phyloP scores from a whole-genome alignment of 64 coral and sea anemone genomes.

The Montipora efflorescens region DNA sequence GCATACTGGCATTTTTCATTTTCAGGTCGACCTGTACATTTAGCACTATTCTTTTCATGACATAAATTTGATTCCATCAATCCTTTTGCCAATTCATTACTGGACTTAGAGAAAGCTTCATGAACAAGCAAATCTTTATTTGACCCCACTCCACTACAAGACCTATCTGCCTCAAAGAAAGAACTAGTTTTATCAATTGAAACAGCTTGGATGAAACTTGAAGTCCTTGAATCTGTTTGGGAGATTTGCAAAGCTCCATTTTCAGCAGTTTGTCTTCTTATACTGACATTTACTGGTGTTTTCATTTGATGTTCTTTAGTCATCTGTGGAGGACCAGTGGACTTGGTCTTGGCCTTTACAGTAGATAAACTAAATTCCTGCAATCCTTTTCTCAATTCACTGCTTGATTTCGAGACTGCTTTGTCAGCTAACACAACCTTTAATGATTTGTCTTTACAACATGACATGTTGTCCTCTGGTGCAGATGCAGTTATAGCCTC shows the following conservation, averaged over 20 bases:
- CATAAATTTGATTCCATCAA: too few relatives aligned
- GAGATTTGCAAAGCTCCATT: not conserved
- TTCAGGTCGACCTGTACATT: too few relatives aligned
- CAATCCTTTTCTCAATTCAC: not conserved
- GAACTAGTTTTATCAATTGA: not conserved
- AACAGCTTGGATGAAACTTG: not conserved
- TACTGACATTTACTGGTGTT: not conserved
- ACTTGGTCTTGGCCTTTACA: not conserved
- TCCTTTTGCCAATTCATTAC: too few relatives aligned
- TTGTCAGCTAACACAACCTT: not conserved
- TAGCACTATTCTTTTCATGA: too few relatives aligned
- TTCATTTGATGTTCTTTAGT: slow-evolving; percentile 29
- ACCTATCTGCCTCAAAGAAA: not conserved
- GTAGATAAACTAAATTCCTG: not conserved
- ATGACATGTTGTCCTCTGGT: too few relatives aligned
- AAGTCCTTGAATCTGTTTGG: not conserved
- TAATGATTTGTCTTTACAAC: too few relatives aligned
- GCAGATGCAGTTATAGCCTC: too few relatives aligned
- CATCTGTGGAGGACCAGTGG: not conserved
- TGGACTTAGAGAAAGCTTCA: too few relatives aligned
- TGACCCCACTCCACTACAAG: too few relatives aligned
- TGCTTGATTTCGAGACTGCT: not conserved
- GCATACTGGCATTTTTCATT: too few relatives aligned
- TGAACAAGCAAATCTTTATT: too few relatives aligned
- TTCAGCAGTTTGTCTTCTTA: not conserved